Base-by-base conservation (phyloP, 1,140 invertebrate genomes). In the Drosophila punjabiensis region DNA sequence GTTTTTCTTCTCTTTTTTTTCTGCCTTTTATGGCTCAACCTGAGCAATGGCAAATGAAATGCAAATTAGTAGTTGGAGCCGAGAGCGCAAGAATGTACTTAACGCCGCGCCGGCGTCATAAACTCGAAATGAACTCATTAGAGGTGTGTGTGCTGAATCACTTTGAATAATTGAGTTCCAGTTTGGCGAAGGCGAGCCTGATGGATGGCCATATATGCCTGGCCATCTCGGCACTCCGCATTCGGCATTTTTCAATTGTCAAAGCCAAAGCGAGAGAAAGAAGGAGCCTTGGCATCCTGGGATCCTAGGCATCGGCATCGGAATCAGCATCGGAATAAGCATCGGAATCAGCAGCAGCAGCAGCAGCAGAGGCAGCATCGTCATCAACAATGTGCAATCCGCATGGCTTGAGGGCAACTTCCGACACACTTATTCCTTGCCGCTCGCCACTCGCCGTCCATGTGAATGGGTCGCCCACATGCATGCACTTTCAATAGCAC, bases 351-450 rank as follows among this genome's bases (percentile, higher is more conserved):
- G 33, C 52, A 66, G 13, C 61, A 48, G 39, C 58, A 65, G 48
- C 66, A 39, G 68, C 52, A 75, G 48, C 61, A 45, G 67, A 50
- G 67, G 20, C 60, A 35, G 55, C 59, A 81, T 45, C 60, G 52
- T 61, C 75, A 80, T 62, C 78, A 81, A 81, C 79, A 81, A 81
- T 81, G 79, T 76, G 79, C 71, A 82, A 82, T 82, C 79, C 79
- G 80, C 79, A 82, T 82, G 80, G 74, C 79, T 82, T 82, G 63
- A 82, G 75, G 80, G 79, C 80, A 77, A 78, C 80, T 82, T 82
- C 80, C 80, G 80, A 82, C 80, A 82, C 80, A 82, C 74, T 82
- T 82, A 78, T 82, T 82, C 68, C 70, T 82, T 78, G 69, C 74
- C 61, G 55, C 11, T 24, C 18, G 43, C 24, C 24, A 24, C 24